Evolutionary conservation across 2,888 invertebrate species (phyloP), one percentile per base, ranked within the genome.

Genomic region (Callimorpha dominula): DNA sequence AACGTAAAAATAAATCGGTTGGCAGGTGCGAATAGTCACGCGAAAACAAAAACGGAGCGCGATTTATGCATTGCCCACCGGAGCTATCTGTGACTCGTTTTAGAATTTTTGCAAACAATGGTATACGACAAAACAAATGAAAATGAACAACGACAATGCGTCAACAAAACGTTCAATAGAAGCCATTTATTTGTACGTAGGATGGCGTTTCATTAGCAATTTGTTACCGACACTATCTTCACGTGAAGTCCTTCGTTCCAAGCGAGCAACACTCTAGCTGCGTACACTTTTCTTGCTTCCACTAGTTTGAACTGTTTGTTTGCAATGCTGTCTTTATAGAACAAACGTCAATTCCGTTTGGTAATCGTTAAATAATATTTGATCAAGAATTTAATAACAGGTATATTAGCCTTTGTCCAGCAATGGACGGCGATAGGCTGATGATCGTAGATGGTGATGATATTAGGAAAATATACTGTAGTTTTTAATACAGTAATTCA

Each of bases 41-140:
- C 14, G 57, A 74, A 83, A 79, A 85, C 76, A 78, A 86, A 84
- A 87, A 87, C 85, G 84, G 81, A 84, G 80, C 78, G 75, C 82
- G 83, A 87, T 87, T 87, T 87, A 87, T 84, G 81, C 76, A 77
- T 86, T 81, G 81, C 84, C 78, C 81, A 81, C 83, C 81, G 72
- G 77, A 73, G 82, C 82, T 81, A 85, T 82, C 83, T 80, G 81
- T 88, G 85, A 89, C 84, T 85, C 82, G 79, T 85, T 88, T 87
- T 87, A 83, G 83, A 85, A 85, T 85, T 85, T 87, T 86, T 78
- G 80, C 85, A 85, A 87, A 88, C 87, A 88, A 88, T 85, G 81
- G 83, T 70, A 75, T 75, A 74, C 68, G 49, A 70, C 76, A 69
- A 78, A 80, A 78, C 77, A 85, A 83, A 85, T 83, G 77, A 77